Base-by-base conservation (phyloP, 2,797 vertebrate genomes). In the Helarctos malayanus region DNA sequence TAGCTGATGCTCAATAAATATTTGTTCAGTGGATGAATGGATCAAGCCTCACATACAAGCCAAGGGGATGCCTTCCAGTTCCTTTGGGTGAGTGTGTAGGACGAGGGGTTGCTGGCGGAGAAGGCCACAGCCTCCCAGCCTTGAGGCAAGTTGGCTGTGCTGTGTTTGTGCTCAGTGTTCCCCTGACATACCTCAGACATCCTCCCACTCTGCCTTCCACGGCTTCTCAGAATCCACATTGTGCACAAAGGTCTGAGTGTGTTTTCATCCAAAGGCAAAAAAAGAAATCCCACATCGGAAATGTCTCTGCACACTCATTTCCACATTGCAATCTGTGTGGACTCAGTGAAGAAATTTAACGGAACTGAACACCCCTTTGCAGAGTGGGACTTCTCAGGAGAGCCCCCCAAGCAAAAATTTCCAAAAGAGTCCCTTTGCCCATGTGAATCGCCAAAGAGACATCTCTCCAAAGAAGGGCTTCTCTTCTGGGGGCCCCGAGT, bases 171-270 rank as follows among this genome's bases (percentile, higher is more conserved):
- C 87, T 92, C 41, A 94, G 3, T 68, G 76, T 88, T 96, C 89
- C 3, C 69, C 88, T 68, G 71, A 84, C 89, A 88, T 79, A 80
- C 61, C 87, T 92, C 47, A 23, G 68, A 89, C 90, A 49, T 65
- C 90, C 93, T 93, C 91, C 84, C 87, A 93, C 86, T 95, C 54
- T 41, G 59, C 89, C 59, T 90, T 95, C 87, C 85, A 79, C 6
- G 32, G 95, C 73, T 90, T 95, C 87, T 93, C 89, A 85, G 95
- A 94, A 96, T 96, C 80, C 4, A 5, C 56, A n/a, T 45, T 45
- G 45, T 21, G 49, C 92, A 98, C 98, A 98, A 96, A 98, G 92
- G 32, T 96, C 97, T 97, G 96, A 96, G 95, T 97, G 95, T 97
- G 91, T 49, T 95, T 94, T 95, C 76, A 96, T 76, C 93, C 95